Conservation (phyloP, 1,140 invertebrate genomes). For the Bombus sylvicola region DNA sequence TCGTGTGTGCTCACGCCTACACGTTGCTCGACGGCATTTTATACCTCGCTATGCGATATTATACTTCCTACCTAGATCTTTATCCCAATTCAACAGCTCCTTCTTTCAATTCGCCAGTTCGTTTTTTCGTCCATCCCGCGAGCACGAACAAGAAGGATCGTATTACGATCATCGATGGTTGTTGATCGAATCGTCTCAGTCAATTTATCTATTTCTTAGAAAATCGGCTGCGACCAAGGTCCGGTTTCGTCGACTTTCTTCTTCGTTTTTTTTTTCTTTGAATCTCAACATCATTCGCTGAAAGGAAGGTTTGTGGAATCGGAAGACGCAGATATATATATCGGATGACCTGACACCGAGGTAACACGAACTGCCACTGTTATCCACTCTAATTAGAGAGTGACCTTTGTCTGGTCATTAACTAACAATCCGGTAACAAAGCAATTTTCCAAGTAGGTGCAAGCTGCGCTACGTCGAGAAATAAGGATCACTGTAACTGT, state of each 20-base stretch:
- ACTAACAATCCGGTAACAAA: background rate
- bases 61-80: background rate
- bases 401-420: background rate
- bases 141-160: no score
- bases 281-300: background rate
- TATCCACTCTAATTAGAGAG: slow-evolving; percentile 8
- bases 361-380: background rate
- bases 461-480: background rate
- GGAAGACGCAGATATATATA: background rate
- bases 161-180: no score
- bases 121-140: no score
- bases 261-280: no score
- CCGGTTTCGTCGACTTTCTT: no score
- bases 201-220: no score
- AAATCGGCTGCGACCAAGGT: no score
- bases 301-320: background rate
- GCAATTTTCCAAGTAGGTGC: no score
- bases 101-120: no score
- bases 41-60: background rate
- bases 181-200: background rate
- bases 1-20: no score
- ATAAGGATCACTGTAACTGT: background rate
- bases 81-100: background rate
- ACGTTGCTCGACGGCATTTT: background rate
- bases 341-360: background rate